Percentiles rank a stretch among this genome's conserved stretches.
Conservation (phyloP, 2,888 invertebrate species). For the Belgica antarctica region DNA sequence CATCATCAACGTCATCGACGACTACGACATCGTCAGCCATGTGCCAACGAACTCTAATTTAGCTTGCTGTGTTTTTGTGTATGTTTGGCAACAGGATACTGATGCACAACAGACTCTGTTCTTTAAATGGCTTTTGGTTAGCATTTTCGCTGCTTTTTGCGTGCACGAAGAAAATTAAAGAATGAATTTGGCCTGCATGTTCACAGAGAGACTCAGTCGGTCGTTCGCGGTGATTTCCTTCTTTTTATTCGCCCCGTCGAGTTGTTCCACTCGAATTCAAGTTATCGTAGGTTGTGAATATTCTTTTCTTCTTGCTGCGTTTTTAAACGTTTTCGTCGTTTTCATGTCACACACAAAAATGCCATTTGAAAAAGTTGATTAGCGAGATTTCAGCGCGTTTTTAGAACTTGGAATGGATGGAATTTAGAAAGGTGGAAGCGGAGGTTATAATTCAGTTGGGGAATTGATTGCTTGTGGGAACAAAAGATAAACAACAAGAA, state of each 20-base stretch:
- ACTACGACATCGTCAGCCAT: not conserved
- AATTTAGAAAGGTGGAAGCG: no score
- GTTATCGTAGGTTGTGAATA: constrained; percentile 43
- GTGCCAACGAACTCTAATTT: constrained; percentile 23
- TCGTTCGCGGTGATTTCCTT: not conserved
- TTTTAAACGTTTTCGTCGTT: constrained; percentile 15
- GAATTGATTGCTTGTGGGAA: no score
- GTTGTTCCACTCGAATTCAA: constrained; percentile 39
- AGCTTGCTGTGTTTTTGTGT: constrained; percentile 35
- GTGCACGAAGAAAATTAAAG: constrained; percentile 26
- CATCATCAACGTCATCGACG: constrained; percentile 29
- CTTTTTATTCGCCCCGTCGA: constrained; percentile 31
- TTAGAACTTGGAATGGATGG: no score
- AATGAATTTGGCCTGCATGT: constrained; percentile 29
- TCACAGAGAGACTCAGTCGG: not conserved
- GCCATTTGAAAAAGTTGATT: no score
- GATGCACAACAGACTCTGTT: constrained; percentile 23
- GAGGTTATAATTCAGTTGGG: no score
- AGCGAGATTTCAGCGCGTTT: no score
- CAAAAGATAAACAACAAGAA: no score
- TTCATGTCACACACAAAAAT: constrained; percentile 11
- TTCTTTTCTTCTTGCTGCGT: constrained; percentile 13
- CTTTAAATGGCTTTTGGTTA: constrained; percentile 8
- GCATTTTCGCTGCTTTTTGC: not conserved
- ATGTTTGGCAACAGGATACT: constrained; percentile 41